phyloP scores from a whole-genome alignment of 2,797 vertebrate species.

The Sitta carolinensis region DNA sequence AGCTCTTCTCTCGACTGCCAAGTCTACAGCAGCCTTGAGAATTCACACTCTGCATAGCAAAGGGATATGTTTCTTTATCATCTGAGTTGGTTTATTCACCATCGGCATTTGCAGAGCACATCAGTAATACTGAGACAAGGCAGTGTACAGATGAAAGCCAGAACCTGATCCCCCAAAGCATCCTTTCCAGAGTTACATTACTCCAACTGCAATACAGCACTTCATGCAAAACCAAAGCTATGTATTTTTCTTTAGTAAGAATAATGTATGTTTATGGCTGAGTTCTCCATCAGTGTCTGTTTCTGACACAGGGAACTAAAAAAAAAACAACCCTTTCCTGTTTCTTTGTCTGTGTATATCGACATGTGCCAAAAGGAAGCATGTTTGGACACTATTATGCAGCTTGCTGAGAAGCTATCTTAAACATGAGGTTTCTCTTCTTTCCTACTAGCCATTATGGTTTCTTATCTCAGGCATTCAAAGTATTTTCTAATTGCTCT shows the following conservation, averaged over 20 bases:
- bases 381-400: slow-evolving; percentile 39
- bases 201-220: neutral
- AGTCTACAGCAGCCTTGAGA: neutral
- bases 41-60: neutral
- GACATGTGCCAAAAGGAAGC: slow-evolving; percentile 53
- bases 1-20: neutral
- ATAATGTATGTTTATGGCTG: neutral
- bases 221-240: neutral
- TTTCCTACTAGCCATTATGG: slow-evolving; percentile 49
- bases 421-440: slow-evolving; percentile 45
- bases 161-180: neutral
- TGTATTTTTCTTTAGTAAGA: neutral
- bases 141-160: neutral
- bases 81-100: neutral
- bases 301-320: slow-evolving; percentile 15
- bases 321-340: slow-evolving; percentile 38
- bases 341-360: slow-evolving; percentile 45
- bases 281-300: neutral
- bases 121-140: neutral
- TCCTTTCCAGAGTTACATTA: neutral
- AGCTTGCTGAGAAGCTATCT: slow-evolving; percentile 45
- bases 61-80: slow-evolving; percentile 14
- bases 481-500: slow-evolving; percentile 61
- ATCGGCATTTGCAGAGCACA: neutral
- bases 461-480: slow-evolving; percentile 64